Conservation (phyloP, 2,113 vertebrate genomes). For the Thryonomys swinderianus region DNA sequence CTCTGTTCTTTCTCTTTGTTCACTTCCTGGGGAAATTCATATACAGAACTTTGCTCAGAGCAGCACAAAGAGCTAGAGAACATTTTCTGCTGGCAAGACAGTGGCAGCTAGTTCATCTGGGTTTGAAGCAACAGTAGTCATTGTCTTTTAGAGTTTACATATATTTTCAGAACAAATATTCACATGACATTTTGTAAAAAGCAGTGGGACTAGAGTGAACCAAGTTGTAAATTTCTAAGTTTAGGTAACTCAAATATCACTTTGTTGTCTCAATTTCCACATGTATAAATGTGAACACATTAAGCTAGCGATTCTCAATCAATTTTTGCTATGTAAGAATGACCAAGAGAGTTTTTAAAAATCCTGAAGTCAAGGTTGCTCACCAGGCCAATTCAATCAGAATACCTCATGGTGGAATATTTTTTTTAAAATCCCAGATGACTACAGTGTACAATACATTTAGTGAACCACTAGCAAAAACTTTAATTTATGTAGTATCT, state of each 20-base stretch:
- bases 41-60: background rate
- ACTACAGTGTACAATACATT: background rate
- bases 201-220: background rate
- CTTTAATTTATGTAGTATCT: background rate
- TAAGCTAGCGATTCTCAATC: background rate
- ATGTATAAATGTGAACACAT: background rate
- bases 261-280: background rate
- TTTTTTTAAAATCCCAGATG: slow-evolving; percentile 5
- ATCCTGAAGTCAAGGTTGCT: background rate
- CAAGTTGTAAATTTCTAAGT: background rate
- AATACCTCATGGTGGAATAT: background rate
- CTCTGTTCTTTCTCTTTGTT: slow-evolving; percentile 46
- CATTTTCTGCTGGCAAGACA: slow-evolving; percentile 34
- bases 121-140: background rate
- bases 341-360: background rate
- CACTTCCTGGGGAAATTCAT: slow-evolving; percentile 46
- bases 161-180: slow-evolving; percentile 11
- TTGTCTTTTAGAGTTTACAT: slow-evolving; percentile 35
- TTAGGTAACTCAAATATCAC: background rate
- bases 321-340: background rate
- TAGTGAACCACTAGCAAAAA: background rate
- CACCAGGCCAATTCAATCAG: slow-evolving; percentile 19
- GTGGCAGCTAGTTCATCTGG: background rate
- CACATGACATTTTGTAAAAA: background rate
- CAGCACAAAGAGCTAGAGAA: background rate